Evolutionary conservation across 2,888 invertebrate species (phyloP).

Genomic region (Heterodera filipjevi): DNA sequence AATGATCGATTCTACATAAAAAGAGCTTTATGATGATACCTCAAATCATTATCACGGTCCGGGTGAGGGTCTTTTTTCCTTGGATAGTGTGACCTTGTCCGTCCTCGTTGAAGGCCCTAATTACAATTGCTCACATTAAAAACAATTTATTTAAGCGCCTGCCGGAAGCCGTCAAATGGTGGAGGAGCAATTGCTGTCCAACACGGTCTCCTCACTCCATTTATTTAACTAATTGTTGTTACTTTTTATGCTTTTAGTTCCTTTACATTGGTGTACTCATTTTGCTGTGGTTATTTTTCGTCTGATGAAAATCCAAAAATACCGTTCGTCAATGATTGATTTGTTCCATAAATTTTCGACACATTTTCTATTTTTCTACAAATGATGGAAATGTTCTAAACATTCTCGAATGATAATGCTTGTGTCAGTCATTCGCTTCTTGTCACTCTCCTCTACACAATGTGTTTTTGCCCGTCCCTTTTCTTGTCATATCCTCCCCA

Average conservation of each 20-base stretch:
- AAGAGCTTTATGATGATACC: no score
- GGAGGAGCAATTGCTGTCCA: constrained; percentile 60
- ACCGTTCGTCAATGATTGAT: background rate
- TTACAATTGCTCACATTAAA: no score
- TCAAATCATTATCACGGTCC: no score
- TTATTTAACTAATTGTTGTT: background rate
- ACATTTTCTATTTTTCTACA: background rate
- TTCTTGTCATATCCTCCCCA: background rate
- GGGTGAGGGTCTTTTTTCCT: no score
- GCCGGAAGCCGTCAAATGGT: constrained; percentile 54
- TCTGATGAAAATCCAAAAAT: constrained; percentile 15
- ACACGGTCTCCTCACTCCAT: constrained; percentile 27
- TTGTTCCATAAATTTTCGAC: background rate
- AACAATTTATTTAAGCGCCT: constrained; percentile 43
- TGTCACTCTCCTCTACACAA: no score
- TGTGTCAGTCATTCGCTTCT: no score
- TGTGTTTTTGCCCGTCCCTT: background rate
- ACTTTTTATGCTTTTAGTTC: constrained; percentile 41
- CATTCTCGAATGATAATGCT: no score
- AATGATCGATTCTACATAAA: no score
- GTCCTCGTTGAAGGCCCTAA: no score
- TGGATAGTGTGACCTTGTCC: no score
- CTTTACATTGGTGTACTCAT: constrained; percentile 60
- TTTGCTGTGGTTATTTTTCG: constrained; percentile 60
- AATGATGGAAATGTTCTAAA: background rate